Base-by-base conservation (phyloP, 2,797 vertebrate genomes). In the Enteromius afrohamiltoni region DNA sequence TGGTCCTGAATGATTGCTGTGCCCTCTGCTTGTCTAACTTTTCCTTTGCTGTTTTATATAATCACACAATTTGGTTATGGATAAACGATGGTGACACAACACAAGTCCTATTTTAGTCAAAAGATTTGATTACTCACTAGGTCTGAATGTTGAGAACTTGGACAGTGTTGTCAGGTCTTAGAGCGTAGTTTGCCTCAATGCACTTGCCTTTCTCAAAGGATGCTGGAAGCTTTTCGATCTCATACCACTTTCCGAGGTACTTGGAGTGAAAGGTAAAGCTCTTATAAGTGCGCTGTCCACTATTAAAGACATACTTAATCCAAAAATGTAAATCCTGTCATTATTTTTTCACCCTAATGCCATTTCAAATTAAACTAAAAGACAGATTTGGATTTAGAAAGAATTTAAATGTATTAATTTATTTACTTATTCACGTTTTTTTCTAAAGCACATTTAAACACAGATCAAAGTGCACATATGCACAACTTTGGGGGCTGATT, bases 171-270 rank as follows among this genome's bases (percentile, higher is more conserved):
- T 97, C 96, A 45, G 88, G 89, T 87, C 93, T 93, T 13, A 95
- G 0, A 0, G 89, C 89, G 78, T 96, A 98, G 88, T 95, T 95
- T 23, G 95, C 94, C 89, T 97, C 95, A 84, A 96, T 92, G 89
- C 97, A 98, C 51, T 92, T 96, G 88, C 96, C 97, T 86, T 91
- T 95, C 85, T 94, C 95, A 1, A 96, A 97, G 69, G 82, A 89
- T 5, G 92, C 91, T 0, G 96, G 95, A 14, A 97, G 95, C 88
- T 96, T 97, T 91, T 95, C 95, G 42, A 98, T 97, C 92, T 97
- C 96, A 0, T 97, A 98, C 97, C 97, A 98, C 65, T 86, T 93
- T 67, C 97, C 97, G 76, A 87, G 53, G 17, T 83, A 88, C 87
- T 89, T 79, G 9, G 37, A 37, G 9, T 47, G 7, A 73, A 77